Evolutionary conservation across 1,140 invertebrate genomes (phyloP).

Genomic region (Octopus sinensis): DNA sequence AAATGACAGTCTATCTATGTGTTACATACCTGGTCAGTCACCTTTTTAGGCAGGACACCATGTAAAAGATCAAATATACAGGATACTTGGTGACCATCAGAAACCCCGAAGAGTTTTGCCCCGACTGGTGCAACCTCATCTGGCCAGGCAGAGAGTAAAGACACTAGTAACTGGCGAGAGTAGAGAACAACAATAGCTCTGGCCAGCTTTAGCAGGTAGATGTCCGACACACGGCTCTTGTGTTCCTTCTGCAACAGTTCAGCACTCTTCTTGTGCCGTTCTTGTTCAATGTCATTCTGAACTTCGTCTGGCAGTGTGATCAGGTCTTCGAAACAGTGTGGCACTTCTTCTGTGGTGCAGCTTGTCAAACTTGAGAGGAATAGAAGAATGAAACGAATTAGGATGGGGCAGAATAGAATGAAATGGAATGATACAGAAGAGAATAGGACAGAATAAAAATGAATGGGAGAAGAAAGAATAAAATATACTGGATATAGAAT

Average conservation of each 20-base stretch:
- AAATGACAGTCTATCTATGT: no score
- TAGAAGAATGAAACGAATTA: no score
- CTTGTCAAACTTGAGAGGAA: no score
- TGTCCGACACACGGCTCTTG: slow-evolving; percentile 46
- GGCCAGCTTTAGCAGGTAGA: slow-evolving; percentile 45
- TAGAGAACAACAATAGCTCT: slow-evolving; percentile 51
- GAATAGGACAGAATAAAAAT: no score
- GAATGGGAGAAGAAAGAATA: no score
- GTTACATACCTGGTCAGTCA: slow-evolving; percentile 42
- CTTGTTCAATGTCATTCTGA: slow-evolving; percentile 43
- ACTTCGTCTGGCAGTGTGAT: slow-evolving; percentile 42
- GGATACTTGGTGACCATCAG: slow-evolving; percentile 48
- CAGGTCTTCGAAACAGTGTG: slow-evolving; percentile 40
- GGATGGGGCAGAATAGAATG: no score
- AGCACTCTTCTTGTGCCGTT: slow-evolving; percentile 46
- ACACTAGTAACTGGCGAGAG: slow-evolving; percentile 47
- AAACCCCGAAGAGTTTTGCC: slow-evolving; percentile 49
- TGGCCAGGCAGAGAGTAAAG: slow-evolving; percentile 52
- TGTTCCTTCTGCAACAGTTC: slow-evolving; percentile 50
- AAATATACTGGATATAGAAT: no score
- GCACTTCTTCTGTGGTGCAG: slow-evolving; percentile 41
- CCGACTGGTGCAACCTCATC: slow-evolving; percentile 43
- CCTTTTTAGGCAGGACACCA: slow-evolving; percentile 43
- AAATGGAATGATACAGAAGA: no score
- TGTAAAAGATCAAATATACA: slow-evolving; percentile 54